Conservation (phyloP, 2,888 invertebrate genomes). For the Ectobius pallidus region DNA sequence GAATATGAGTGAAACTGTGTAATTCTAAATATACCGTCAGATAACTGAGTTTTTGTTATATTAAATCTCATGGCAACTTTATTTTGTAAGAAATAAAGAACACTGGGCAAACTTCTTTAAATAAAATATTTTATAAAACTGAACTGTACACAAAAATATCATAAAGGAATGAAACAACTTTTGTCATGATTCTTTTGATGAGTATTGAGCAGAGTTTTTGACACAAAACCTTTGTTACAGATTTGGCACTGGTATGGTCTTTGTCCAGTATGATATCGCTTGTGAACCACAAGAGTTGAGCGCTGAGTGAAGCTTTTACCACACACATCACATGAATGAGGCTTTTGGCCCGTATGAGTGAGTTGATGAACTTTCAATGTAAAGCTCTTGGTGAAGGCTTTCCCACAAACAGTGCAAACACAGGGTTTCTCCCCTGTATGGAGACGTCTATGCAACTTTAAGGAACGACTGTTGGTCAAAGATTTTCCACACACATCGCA, state of each 20-base stretch:
- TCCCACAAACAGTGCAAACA: conserved; percentile 54
- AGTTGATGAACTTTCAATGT: conserved; percentile 65
- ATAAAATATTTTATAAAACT: too few species aligned
- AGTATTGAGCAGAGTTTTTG: conserved; percentile 67
- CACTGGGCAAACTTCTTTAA: too few species aligned
- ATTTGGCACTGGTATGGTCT: conserved; percentile 64
- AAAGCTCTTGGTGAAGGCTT: conserved; percentile 40
- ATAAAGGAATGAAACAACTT: background rate
- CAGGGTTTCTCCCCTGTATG: conserved; percentile 68
- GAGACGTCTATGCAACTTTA: conserved; percentile 66
- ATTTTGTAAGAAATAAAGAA: too few species aligned
- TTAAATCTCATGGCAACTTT: too few species aligned
- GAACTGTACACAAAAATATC: too few species aligned
- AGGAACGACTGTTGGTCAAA: conserved; percentile 63
- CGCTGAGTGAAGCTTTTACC: conserved; percentile 67
- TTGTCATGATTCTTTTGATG: conserved; percentile 57
- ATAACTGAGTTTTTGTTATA: too few species aligned
- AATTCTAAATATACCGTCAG: too few species aligned
- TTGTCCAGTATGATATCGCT: conserved; percentile 48
- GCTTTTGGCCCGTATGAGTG: conserved; percentile 67
- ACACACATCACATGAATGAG: conserved; percentile 65
- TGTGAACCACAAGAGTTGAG: conserved; percentile 65
- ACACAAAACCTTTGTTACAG: conserved; percentile 67
- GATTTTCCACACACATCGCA: conserved; percentile 68
- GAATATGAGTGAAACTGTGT: too few species aligned